Conservation (phyloP, 2,797 vertebrate species). For the Micromesistius poutassou region DNA sequence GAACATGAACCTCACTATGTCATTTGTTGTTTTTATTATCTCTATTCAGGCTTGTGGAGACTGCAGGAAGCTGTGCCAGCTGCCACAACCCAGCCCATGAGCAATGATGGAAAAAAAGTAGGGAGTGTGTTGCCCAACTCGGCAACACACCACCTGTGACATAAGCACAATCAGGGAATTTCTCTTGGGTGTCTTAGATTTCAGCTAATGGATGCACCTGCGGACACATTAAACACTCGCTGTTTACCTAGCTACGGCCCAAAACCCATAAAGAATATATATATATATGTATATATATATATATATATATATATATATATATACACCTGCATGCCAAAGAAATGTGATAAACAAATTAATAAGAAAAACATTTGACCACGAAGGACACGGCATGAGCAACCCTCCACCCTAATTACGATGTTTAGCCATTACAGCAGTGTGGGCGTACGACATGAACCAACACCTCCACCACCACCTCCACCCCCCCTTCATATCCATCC, state of each 20-base stretch:
- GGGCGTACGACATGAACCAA: conserved; percentile 34
- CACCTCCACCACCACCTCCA: conserved; percentile 15
- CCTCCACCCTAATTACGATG: conserved; percentile 41
- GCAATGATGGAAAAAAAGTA: neutral
- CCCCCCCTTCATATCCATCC: neutral
- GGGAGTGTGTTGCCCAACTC: neutral
- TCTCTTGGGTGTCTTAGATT: neutral
- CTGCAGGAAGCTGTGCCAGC: conserved; percentile 1
- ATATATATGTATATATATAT: neutral
- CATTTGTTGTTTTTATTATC: neutral
- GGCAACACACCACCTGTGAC: neutral
- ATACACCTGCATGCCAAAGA: neutral
- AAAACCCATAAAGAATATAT: neutral
- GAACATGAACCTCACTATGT: neutral
- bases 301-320: neutral
- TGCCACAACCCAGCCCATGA: neutral
- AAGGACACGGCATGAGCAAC: neutral
- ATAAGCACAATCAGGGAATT: neutral
- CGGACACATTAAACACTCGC: neutral
- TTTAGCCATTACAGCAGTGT: conserved; percentile 44
- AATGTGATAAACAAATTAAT: neutral
- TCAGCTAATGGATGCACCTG: neutral
- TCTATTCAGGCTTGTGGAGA: neutral
- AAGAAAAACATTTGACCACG: neutral
- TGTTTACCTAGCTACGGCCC: neutral